A percentile compares a stretch with the other conserved stretches of the same genome.
These are phyloP conservation scores for Chrysolina haemoptera DNA, from an alignment of 2,888 invertebrate species.

Conservation along the genomic window DNA sequence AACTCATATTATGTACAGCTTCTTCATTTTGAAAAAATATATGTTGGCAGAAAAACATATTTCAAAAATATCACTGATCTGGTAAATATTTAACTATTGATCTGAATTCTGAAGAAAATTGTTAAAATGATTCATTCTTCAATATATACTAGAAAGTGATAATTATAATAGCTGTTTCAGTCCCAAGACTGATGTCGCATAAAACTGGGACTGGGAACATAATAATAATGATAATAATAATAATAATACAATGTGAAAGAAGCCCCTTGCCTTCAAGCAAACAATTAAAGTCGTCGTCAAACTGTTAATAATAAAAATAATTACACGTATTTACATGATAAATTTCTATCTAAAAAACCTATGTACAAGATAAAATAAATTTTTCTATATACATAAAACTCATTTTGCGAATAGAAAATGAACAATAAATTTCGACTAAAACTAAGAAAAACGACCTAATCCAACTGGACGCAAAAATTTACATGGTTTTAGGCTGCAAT, in stretches of 20 bases:
- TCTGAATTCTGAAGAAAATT: no score
- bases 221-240: neutral
- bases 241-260: constrained; percentile 10
- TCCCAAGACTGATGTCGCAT: neutral
- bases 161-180: neutral
- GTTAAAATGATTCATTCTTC: neutral
- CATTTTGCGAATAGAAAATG: constrained; percentile 20
- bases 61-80: no score
- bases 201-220: neutral
- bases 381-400: constrained; percentile 54
- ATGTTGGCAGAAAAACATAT: no score
- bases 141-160: neutral
- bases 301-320: constrained; percentile 44
- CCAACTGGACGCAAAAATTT: neutral
- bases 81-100: no score
- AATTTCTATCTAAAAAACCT: constrained; percentile 56
- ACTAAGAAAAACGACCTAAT: constrained; percentile 6
- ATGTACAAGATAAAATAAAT: constrained; percentile 59
- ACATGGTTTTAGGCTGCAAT: neutral
- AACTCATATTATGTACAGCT: no score
- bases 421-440: constrained; percentile 20
- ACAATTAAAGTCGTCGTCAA: constrained; percentile 38
- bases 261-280: constrained; percentile 25
- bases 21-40: no score
- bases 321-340: constrained; percentile 58